A percentile compares a stretch with the other conserved stretches of the same genome.
phyloP scores from a whole-genome alignment of 2,797 vertebrate genomes.

The Pygocentrus nattereri region DNA sequence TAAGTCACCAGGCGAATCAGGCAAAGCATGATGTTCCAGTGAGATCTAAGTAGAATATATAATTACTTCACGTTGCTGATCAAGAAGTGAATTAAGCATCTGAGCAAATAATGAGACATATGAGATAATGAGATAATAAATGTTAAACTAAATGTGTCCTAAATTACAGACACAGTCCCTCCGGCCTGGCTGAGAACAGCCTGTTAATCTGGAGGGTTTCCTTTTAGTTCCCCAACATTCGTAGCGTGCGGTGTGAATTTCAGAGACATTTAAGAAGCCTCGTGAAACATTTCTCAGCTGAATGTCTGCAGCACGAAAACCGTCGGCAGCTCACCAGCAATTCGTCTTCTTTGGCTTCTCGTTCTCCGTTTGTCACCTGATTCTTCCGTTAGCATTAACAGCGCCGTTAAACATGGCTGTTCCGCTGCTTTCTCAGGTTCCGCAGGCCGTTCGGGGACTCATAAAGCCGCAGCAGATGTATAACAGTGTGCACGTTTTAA shows the following conservation, averaged over 20 bases:
- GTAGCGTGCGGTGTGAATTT: conserved; percentile 14
- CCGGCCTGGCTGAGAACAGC: not conserved
- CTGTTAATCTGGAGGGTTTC: conserved; percentile 10
- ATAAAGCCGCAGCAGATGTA: conserved; percentile 97
- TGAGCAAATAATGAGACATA: not conserved
- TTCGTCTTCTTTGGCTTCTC: conserved; percentile 23
- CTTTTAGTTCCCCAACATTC: conserved; percentile 10
- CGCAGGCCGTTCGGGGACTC: conserved; percentile 46
- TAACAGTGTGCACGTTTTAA: conserved; percentile 96
- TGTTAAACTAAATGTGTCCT: conserved; percentile 14
- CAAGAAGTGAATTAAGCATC: not conserved
- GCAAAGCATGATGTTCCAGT: not conserved
- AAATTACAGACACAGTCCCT: conserved; percentile 29
- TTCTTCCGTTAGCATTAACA: conserved; percentile 84
- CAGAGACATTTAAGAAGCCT: conserved; percentile 10
- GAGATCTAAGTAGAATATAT: not conserved
- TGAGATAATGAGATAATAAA: conserved; percentile 12
- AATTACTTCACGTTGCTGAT: not conserved
- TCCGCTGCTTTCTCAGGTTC: conserved; percentile 73
- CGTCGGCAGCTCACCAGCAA: not conserved
- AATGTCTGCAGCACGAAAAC: not conserved
- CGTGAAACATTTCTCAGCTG: not conserved
- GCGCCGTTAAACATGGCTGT: conserved; percentile 84
- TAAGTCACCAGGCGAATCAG: too few species aligned
- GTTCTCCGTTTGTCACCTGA: conserved; percentile 72